Conservation (phyloP, 1,140 invertebrate species). For the Scaptomyza pallida region DNA sequence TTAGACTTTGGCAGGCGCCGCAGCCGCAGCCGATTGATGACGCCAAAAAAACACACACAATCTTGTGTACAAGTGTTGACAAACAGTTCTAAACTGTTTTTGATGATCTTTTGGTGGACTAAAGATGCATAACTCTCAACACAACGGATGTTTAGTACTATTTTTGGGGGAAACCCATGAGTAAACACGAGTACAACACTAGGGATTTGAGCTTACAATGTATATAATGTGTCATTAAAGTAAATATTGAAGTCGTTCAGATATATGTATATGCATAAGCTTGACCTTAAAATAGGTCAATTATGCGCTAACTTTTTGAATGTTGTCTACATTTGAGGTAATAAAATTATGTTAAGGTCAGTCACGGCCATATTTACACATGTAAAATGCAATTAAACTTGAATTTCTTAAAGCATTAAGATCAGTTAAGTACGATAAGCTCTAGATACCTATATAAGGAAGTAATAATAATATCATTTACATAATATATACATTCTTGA, state of each 20-base stretch:
- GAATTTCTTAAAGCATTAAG: constrained; percentile 1
- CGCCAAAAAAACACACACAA: constrained; percentile 20
- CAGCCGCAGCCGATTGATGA: constrained; percentile 7
- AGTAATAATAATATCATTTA: neutral
- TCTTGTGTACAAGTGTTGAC: constrained; percentile 27
- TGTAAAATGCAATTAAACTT: constrained; percentile 21
- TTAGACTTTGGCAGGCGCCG: constrained; percentile 17
- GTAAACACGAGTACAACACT: neutral
- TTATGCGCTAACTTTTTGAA: constrained; percentile 14
- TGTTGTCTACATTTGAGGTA: constrained; percentile 14
- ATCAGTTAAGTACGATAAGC: neutral
- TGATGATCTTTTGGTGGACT: neutral
- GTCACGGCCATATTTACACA: constrained; percentile 5
- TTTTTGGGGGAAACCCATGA: constrained; percentile 13
- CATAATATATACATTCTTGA: neutral
- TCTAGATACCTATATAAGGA: neutral
- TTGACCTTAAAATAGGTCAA: neutral
- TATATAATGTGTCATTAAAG: neutral
- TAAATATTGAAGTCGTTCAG: neutral
- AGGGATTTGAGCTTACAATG: too few relatives aligned
- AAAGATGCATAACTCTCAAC: neutral
- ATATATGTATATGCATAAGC: neutral
- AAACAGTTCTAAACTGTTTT: constrained; percentile 2
- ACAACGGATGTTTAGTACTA: constrained; percentile 24
- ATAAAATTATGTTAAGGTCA: constrained; percentile 17